phyloP scores from a whole-genome alignment of 2,113 vertebrate species.

The Oceanites oceanicus region DNA sequence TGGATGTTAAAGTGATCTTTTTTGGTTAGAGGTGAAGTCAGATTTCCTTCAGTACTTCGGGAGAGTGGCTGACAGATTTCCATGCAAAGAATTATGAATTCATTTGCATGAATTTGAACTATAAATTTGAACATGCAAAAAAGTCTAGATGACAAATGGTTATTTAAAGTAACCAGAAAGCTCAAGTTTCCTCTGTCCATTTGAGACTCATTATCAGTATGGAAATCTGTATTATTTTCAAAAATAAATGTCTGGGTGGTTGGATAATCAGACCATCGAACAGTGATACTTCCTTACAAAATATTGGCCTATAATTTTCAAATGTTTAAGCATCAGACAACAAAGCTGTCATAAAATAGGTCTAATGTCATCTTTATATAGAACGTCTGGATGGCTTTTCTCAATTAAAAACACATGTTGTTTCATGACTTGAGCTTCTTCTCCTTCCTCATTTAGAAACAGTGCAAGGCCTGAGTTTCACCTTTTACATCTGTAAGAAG shows the following conservation, averaged over 20 bases:
- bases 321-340: background rate
- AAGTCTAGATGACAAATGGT: background rate
- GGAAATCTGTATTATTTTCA: constrained; percentile 13
- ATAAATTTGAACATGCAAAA: background rate
- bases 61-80: background rate
- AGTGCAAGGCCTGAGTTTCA: background rate
- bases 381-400: background rate
- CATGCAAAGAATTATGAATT: background rate
- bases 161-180: constrained; percentile 30
- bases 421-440: background rate
- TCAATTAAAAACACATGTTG: background rate
- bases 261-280: background rate
- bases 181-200: background rate
- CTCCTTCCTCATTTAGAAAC: background rate
- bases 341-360: constrained; percentile 27
- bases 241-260: constrained; percentile 6
- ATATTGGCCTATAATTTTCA: constrained; percentile 18
- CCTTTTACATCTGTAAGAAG: background rate
- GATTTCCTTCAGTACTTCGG: background rate
- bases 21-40: background rate
- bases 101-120: constrained; percentile 37
- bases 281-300: constrained; percentile 19
- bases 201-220: background rate
- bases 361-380: background rate
- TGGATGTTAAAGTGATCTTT: background rate